Percentiles rank a stretch among this genome's conserved stretches.
Evolutionary conservation across 2,888 invertebrate species (phyloP).

Genomic region (Euplexia lucipara): DNA sequence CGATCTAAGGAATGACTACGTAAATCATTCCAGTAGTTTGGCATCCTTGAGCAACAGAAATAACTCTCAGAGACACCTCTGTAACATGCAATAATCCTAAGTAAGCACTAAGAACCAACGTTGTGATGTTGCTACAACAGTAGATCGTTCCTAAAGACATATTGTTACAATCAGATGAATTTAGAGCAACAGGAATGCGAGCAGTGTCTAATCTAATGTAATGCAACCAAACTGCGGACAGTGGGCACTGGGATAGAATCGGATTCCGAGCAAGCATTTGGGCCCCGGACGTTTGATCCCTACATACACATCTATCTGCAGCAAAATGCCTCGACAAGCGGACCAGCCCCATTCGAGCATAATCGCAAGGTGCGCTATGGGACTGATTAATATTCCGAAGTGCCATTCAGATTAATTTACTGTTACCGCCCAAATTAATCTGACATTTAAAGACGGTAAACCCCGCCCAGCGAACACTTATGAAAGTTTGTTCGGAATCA

Average conservation of each 20-base stretch:
- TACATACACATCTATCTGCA: conserved; percentile 61
- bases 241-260: conserved; percentile 79
- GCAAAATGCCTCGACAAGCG: conserved; percentile 51
- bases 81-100: conserved; percentile 5
- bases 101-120: conserved; percentile 11
- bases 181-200: conserved; percentile 79
- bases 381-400: conserved; percentile 72
- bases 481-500: conserved; percentile 40
- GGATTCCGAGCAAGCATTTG: conserved; percentile 87
- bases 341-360: conserved; percentile 44
- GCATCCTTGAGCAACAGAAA: background rate
- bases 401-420: conserved; percentile 71
- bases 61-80: background rate
- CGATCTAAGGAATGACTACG: background rate
- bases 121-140: conserved; percentile 1
- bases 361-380: conserved; percentile 51
- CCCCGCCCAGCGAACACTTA: conserved; percentile 42
- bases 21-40: background rate
- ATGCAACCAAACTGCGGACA: conserved; percentile 82
- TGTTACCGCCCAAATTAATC: conserved; percentile 72
- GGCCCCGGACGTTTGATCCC: conserved; percentile 69
- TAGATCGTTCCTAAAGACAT: conserved; percentile 45
- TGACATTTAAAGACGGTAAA: conserved; percentile 75
- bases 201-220: conserved; percentile 86
- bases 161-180: conserved; percentile 63